Percentiles rank a stretch among this genome's conserved stretches.
phyloP scores from a whole-genome alignment of 1,140 invertebrate species.

The Ectropis grisescens region DNA sequence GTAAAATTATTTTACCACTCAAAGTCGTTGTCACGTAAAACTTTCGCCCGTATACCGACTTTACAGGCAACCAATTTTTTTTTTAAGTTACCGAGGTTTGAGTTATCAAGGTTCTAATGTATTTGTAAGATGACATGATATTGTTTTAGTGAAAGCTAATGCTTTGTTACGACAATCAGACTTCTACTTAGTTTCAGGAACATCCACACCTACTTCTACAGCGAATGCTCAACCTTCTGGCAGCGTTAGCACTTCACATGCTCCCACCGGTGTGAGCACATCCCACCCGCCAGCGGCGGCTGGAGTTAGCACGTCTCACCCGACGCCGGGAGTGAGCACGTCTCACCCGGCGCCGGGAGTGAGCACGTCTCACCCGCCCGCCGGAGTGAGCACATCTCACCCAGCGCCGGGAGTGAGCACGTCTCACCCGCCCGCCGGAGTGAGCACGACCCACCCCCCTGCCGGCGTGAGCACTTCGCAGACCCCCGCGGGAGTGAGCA shows the following conservation, averaged over 20 bases:
- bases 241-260: constrained; percentile 14
- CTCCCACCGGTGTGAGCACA: constrained; percentile 12
- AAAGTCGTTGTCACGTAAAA: too few relatives aligned
- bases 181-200: too few relatives aligned
- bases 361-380: constrained; percentile 11
- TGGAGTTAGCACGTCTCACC: constrained; percentile 17
- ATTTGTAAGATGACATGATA: too few relatives aligned
- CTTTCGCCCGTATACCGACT: too few relatives aligned
- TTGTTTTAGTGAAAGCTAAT: too few relatives aligned
- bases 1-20: too few relatives aligned
- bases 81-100: too few relatives aligned
- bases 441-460: constrained; percentile 15
- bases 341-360: constrained; percentile 10
- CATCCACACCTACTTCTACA: constrained; percentile 3
- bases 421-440: constrained; percentile 12
- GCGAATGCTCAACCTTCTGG: constrained; percentile 8
- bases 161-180: too few relatives aligned
- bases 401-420: constrained; percentile 13
- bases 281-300: constrained; percentile 9
- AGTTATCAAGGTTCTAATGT: too few relatives aligned
- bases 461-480: constrained; percentile 19
- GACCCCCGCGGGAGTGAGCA: constrained; percentile 22
- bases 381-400: constrained; percentile 13
- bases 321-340: constrained; percentile 9
- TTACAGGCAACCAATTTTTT: too few relatives aligned